phyloP scores from a whole-genome alignment of 2,797 vertebrate genomes.

The Pangasius djambal region DNA sequence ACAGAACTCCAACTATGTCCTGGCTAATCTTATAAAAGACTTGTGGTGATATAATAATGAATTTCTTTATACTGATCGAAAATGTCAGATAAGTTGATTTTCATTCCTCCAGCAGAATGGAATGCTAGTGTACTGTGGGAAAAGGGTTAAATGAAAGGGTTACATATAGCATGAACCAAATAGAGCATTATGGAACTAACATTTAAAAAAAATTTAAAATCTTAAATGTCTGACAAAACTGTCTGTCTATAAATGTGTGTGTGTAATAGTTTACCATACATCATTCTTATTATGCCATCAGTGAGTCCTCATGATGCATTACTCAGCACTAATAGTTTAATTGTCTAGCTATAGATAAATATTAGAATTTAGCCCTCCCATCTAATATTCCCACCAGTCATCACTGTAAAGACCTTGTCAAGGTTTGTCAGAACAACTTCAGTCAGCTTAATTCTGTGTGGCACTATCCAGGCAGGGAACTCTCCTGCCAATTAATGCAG shows the following conservation, averaged over 20 bases:
- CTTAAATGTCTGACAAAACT: not conserved
- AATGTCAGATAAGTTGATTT: too few species aligned
- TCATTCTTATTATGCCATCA: not conserved
- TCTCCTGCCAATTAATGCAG: slow-evolving; percentile 93
- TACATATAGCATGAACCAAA: not conserved
- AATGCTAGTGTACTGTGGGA: too few species aligned
- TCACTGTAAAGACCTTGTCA: slow-evolving; percentile 57
- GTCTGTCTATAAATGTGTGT: not conserved
- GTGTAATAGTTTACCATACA: not conserved
- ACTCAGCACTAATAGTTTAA: not conserved
- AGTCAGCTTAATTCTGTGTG: slow-evolving; percentile 87
- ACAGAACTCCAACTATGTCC: too few species aligned
- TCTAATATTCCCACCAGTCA: not conserved
- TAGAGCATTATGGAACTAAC: not conserved
- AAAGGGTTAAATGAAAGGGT: not conserved
- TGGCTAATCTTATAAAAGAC: too few species aligned
- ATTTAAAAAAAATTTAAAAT: not conserved
- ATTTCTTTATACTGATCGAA: too few species aligned
- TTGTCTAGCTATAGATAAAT: too few species aligned
- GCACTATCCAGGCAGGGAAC: slow-evolving; percentile 80
- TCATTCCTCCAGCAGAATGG: too few species aligned
- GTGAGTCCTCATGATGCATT: not conserved
- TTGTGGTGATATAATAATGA: too few species aligned
- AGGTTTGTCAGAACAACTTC: slow-evolving; percentile 83
- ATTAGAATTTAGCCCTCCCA: not conserved